Base-by-base conservation (phyloP, 2,113 vertebrate genomes). In the Brienomyrus brachyistius region DNA sequence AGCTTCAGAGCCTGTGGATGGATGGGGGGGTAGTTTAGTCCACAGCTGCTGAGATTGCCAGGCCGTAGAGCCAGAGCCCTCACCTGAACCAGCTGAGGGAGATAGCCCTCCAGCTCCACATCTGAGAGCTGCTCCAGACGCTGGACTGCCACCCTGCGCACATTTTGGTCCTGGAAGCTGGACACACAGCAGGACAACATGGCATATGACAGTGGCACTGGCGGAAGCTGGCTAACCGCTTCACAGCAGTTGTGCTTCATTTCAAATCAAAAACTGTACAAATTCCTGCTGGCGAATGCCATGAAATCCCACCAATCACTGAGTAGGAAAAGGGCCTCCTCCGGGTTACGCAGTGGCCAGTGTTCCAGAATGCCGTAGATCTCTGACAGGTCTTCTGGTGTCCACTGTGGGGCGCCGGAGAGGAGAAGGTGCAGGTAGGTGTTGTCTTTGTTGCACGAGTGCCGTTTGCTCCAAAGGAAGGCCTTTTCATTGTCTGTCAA, bases 21-120 rank as follows among this genome's bases (percentile, higher is more conserved):
- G 40, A 13, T 84, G 13, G 13, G 35, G 48, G 17, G 17, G 40
- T 40, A 21, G 89, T 0, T 21, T 31, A 23, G 48, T 10, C 31
- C 48, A 27, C 62, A 43, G 8, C 35, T 80, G 35, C 31, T 80
- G 31, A 35, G 85, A 27, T n/a, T 19, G n/a, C 40, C 9, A 62
- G 15, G 4, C 15, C 31, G 59, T 85, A 9, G 21, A 27, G 3
- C 35, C 48, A 27, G 62, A 70, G 10, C 45, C 31, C 93, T 96
- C 91, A 98, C 97, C 96, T 98, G 97, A 87, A 97, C 95, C 40
- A 98, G 92, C 91, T 97, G 97, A 31, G 97, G 97, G 90, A 98
- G 96, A 91, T 94, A 97, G 11, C 94, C 92, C 62, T 98, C 94
- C 2, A 98, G 92, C 89, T 97, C 96, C 89, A 95, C 95, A 92